Percentiles rank a stretch among this genome's conserved stretches.
Conservation (phyloP, 37 sponge, comb jelly and placozoan genomes). For the Lycopodina hypogea region DNA sequence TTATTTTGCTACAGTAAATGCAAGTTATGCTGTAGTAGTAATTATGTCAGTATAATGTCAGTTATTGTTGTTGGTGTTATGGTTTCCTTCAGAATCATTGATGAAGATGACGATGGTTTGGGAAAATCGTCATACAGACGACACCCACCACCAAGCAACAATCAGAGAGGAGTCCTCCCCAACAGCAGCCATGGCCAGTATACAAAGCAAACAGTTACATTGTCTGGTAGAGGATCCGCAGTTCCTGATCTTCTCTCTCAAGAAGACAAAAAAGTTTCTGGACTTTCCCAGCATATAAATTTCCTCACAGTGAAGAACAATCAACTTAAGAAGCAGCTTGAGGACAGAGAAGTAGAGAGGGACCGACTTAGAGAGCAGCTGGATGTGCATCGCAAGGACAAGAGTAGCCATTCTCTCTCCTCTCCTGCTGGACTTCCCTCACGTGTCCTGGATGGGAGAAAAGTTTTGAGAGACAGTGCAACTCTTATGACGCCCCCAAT, state of each 20-base stretch:
- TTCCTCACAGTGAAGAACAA: conserved; percentile 14
- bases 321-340: conserved; percentile 26
- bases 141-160: not conserved
- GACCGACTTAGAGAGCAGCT: conserved; percentile 27
- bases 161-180: not conserved
- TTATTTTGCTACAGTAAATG: too few relatives aligned
- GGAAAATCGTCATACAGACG: not conserved
- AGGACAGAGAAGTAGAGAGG: conserved; percentile 35
- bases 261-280: not conserved
- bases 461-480: conserved; percentile 26
- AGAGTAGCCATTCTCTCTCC: not conserved
- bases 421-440: conserved; percentile 38
- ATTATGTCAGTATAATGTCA: too few relatives aligned
- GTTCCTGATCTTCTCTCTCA: not conserved
- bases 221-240: not conserved
- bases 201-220: not conserved
- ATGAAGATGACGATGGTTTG: conserved; percentile 5
- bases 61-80: too few relatives aligned
- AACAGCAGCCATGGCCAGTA: not conserved
- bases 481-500: not conserved
- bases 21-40: too few relatives aligned
- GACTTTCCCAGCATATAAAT: conserved; percentile 22
- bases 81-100: not conserved
- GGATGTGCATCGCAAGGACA: conserved; percentile 4
- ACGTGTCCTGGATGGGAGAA: conserved; percentile 38